Percentiles rank a stretch among this genome's conserved stretches.
phyloP scores from a whole-genome alignment of 1,140 invertebrate genomes.

The Pseudomyrmex concolor region DNA sequence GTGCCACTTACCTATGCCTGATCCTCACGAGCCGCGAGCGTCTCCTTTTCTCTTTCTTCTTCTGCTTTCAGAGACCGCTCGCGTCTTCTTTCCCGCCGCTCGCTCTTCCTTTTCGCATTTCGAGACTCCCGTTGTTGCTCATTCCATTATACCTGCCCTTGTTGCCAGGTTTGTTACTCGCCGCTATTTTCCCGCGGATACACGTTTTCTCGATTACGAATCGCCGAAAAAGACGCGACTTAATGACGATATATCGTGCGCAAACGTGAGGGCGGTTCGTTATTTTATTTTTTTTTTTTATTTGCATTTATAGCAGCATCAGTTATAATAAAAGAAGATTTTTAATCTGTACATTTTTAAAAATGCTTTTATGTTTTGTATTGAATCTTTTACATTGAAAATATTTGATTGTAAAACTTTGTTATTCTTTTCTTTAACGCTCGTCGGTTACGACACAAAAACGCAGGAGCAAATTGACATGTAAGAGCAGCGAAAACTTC shows the following conservation, averaged over 20 bases:
- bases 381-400: too few species aligned
- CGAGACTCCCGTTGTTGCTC: slow-evolving; percentile 46
- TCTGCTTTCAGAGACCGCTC: too few species aligned
- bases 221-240: slow-evolving; percentile 14
- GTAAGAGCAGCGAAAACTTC: slow-evolving; percentile 32
- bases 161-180: slow-evolving; percentile 41
- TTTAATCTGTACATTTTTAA: too few species aligned
- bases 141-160: slow-evolving; percentile 59
- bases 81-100: slow-evolving; percentile 18
- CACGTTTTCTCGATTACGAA: background rate
- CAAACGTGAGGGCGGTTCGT: background rate
- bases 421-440: background rate
- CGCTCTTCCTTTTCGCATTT: slow-evolving; percentile 30
- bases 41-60: slow-evolving; percentile 37
- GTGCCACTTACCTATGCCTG: slow-evolving; percentile 78
- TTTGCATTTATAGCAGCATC: too few species aligned
- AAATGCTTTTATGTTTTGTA: too few species aligned
- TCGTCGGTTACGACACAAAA: background rate
- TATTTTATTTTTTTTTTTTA: too few species aligned
- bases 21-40: slow-evolving; percentile 71
- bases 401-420: too few species aligned
- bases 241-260: background rate
- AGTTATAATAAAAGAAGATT: too few species aligned
- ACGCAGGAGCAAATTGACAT: slow-evolving; percentile 13
- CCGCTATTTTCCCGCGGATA: slow-evolving; percentile 25